Percentiles rank a stretch among this genome's conserved stretches.
Evolutionary conservation across 2,113 vertebrate species (phyloP).

Genomic region (Sterna hirundo): DNA sequence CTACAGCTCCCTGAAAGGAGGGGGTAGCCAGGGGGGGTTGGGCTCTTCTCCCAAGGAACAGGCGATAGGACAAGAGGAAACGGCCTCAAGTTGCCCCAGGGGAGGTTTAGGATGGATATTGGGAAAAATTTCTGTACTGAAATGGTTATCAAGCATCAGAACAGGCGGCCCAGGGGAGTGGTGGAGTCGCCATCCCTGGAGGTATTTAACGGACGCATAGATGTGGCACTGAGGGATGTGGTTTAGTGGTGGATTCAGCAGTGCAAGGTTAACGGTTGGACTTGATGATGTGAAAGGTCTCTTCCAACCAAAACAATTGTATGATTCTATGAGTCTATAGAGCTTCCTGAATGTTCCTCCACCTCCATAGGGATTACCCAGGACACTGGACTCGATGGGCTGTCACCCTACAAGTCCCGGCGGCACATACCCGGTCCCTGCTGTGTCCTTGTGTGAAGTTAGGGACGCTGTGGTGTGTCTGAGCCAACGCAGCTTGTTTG

Average conservation of each 20-base stretch:
- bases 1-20: neutral
- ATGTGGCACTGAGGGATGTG: neutral
- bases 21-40: neutral
- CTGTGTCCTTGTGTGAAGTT: neutral
- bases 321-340: neutral
- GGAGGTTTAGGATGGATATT: neutral
- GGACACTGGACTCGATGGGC: neutral
- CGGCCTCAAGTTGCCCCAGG: neutral
- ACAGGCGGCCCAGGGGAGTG: neutral
- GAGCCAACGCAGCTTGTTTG: slow-evolving; percentile 2
- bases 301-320: neutral
- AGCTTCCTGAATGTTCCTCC: neutral
- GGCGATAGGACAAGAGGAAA: neutral
- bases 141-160: neutral
- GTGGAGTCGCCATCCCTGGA: neutral
- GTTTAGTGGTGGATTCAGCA: neutral
- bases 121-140: neutral
- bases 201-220: neutral
- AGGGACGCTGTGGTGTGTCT: neutral
- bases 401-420: rapidly evolving
- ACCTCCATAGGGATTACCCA: neutral
- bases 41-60: neutral
- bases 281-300: neutral
- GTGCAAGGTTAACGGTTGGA: neutral
- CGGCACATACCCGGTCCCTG: neutral